Conservation (phyloP, 2,113 vertebrate genomes). For the Trochalopteron elliotii region DNA sequence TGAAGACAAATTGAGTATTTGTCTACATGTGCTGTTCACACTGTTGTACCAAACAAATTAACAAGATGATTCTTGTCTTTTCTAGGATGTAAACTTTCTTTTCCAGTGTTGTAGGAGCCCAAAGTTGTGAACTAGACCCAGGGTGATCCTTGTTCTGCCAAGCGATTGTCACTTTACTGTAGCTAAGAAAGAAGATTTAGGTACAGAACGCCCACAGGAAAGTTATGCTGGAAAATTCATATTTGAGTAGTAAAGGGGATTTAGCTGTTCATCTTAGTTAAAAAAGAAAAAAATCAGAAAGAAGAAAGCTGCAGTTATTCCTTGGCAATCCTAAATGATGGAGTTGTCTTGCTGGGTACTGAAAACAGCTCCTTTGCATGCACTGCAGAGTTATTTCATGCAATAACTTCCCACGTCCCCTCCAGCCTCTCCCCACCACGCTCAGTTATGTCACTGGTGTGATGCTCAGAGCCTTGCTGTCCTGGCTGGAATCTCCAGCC, state of each 20-base stretch:
- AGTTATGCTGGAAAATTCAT: neutral
- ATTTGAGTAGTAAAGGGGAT: neutral
- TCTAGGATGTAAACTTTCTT: neutral
- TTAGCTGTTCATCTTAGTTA: neutral
- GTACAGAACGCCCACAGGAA: neutral
- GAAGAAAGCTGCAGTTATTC: neutral
- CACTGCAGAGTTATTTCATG: neutral
- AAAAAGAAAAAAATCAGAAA: neutral
- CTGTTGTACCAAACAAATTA: conserved; percentile 39
- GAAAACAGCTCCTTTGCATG: conserved; percentile 34
- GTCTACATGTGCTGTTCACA: conserved; percentile 34
- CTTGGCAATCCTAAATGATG: neutral
- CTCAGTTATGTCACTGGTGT: conserved; percentile 44
- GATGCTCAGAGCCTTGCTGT: conserved; percentile 56
- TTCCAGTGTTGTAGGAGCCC: neutral
- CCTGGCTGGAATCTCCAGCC: conserved; percentile 61
- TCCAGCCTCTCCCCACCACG: conserved; percentile 33
- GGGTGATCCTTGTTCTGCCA: neutral
- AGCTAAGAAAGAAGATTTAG: neutral
- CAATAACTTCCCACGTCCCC: conserved; percentile 22
- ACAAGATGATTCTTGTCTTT: conserved; percentile 40
- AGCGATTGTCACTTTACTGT: neutral
- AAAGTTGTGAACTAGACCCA: neutral
- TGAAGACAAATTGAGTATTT: conserved; percentile 57
- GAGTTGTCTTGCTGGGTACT: neutral